Evolutionary conservation across 2,888 invertebrate species (phyloP), one percentile per base, ranked within the genome.

Genomic region (Diarsia dahlii): DNA sequence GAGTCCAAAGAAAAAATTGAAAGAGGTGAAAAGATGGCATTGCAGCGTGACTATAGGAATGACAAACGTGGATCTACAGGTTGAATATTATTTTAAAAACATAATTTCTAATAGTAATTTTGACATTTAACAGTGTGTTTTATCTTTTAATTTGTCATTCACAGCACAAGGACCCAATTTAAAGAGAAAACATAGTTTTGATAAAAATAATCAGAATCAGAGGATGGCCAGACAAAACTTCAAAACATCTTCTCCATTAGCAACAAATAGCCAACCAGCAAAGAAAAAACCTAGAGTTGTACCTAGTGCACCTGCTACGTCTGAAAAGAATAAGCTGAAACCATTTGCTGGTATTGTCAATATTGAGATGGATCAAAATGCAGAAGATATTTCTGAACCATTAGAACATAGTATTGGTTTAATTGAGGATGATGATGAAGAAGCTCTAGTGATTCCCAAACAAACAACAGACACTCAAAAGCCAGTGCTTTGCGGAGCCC

Each of bases 11-110:
- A 98, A 89, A 98, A 97, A 91, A 90, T 97, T 71, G 97, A 98
- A 80, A 97, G 98, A 80, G 99, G 99, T 45, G 98, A 99, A 95
- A 97, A 97, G 89, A 97, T 98, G 90, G 96, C 97, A 20, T 92
- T 96, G 13, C 90, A 93, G 80, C 94, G 92, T 82, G 90, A 91
- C 13, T 92, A 95, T 72, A 84, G 74, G 8, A 91, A 92, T 66
- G 82, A 90, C 81, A 48, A 90, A 93, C 64, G 95, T 68, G 77
- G 77, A 65, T 71, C 82, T 39, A 23, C 45, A 87, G 90, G 91
- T 90, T 86, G n/a, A 68, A 62, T 28, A 72, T 54, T 54, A 39
- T 13, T 34, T 9, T 4, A 39, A n/a, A 50, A 50, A 15, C 58
- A 34, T 20, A 3, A 18, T 34, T 6, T 23, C 4, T 20, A 12